These are phyloP conservation scores for Paramisgurnus dabryanus DNA, from an alignment of 2,113 vertebrate species.

Conservation along the genomic window DNA sequence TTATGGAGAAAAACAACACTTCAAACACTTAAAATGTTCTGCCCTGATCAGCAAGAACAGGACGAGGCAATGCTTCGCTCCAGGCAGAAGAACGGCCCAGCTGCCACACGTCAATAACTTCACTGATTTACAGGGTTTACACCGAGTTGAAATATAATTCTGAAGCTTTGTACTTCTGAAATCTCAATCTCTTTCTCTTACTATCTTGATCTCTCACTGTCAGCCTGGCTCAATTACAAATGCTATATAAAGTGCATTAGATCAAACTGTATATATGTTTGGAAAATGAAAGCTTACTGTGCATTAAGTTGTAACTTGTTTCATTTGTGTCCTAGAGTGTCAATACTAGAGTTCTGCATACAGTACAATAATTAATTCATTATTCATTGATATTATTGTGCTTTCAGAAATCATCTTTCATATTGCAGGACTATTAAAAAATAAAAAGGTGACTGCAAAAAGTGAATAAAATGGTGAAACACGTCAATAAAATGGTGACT, in stretches of 20 bases:
- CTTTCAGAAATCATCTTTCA: too few relatives aligned
- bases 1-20: neutral
- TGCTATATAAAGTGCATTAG: neutral
- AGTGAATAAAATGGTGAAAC: too few relatives aligned
- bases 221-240: too few relatives aligned
- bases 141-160: slow-evolving; percentile 1
- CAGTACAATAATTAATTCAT: too few relatives aligned
- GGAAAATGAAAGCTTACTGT: neutral
- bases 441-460: too few relatives aligned
- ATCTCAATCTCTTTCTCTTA: neutral
- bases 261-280: neutral
- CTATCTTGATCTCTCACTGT: neutral
- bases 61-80: slow-evolving; percentile 65
- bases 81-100: slow-evolving; percentile 56
- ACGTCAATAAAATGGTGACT: too few relatives aligned
- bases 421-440: too few relatives aligned
- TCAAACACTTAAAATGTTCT: neutral
- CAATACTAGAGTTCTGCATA: too few relatives aligned
- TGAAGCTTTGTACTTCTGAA: neutral
- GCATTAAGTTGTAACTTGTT: neutral
- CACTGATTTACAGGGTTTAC: slow-evolving; percentile 21
- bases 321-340: too few relatives aligned
- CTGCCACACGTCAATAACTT: slow-evolving; percentile 45
- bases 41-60: slow-evolving; percentile 32
- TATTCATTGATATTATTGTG: too few relatives aligned